Conservation (phyloP, 2,888 invertebrate genomes). For the Harmothoe impar region DNA sequence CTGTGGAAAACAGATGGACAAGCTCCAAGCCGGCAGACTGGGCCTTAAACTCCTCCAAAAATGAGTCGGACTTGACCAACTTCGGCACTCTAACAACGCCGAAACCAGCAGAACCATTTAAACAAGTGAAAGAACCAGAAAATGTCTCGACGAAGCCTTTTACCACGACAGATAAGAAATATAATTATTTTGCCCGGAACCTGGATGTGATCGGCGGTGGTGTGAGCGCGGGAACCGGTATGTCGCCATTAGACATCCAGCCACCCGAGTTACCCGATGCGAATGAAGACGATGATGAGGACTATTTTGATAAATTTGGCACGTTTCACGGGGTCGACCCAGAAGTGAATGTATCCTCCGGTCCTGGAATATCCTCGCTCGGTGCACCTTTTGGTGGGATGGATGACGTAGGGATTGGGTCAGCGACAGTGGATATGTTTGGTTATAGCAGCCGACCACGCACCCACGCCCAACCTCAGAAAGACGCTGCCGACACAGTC, state of each 20-base stretch:
- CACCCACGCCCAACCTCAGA: conserved; percentile 28
- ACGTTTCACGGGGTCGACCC: conserved; percentile 65
- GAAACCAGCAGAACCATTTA: background rate
- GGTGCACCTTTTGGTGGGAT: conserved; percentile 59
- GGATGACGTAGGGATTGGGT: conserved; percentile 32
- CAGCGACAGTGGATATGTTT: conserved; percentile 45
- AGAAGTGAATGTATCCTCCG: background rate
- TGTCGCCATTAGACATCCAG: conserved; percentile 67
- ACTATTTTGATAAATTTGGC: conserved; percentile 70
- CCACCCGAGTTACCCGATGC: conserved; percentile 69
- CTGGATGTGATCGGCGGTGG: conserved; percentile 1
- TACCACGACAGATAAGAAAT: conserved; percentile 34
- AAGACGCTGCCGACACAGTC: conserved; percentile 52
- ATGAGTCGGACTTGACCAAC: conserved; percentile 50
- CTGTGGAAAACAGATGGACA: background rate
- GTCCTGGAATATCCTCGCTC: conserved; percentile 44
- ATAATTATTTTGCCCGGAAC: conserved; percentile 63
- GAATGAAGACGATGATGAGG: conserved; percentile 65
- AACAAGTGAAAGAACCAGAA: background rate
- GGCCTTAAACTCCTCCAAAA: conserved; percentile 49
- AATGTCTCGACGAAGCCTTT: background rate
- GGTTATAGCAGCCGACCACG: conserved; percentile 61
- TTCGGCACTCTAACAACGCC: conserved; percentile 31
- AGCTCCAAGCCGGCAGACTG: background rate
- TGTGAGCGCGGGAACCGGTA: conserved; percentile 58